A percentile compares a stretch with the other conserved stretches of the same genome.
These are phyloP conservation scores for Macroglossus sobrinus DNA, from an alignment of 2,113 vertebrate species.

Conservation along the genomic window DNA sequence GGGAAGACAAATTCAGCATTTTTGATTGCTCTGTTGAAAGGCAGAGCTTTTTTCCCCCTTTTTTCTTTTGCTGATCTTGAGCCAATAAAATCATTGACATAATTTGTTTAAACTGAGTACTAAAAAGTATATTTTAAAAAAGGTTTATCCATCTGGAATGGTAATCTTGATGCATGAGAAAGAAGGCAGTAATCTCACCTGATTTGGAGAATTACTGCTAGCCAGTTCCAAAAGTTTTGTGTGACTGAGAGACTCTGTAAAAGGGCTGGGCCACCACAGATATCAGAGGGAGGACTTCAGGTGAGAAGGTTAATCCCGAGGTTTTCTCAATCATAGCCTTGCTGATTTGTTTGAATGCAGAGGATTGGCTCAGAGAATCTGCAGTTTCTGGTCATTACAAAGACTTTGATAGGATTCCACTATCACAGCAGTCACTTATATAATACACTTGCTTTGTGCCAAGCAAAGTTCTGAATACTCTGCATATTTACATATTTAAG, in stretches of 20 bases:
- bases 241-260: background rate
- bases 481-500: background rate
- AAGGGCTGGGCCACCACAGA: accelerated
- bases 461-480: background rate
- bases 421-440: too few species aligned
- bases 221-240: background rate
- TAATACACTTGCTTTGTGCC: background rate
- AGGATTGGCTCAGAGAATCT: background rate
- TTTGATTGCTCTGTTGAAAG: conserved; percentile 44
- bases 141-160: background rate
- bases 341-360: background rate
- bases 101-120: background rate
- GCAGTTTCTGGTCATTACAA: accelerated
- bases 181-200: background rate
- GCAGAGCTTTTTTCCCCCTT: background rate
- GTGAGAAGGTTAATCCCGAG: background rate
- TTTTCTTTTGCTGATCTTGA: conserved; percentile 10
- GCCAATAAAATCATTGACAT: conserved; percentile 41
- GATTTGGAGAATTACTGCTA: background rate
- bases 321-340: background rate
- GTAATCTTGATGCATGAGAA: background rate
- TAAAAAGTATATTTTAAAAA: background rate
- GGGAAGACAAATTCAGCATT: background rate
- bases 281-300: background rate
- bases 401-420: background rate